Percentiles rank a stretch among this genome's conserved stretches.
These are phyloP conservation scores for Vicugna pacos DNA, from an alignment of 2,113 vertebrate genomes.

Conservation along the genomic window DNA sequence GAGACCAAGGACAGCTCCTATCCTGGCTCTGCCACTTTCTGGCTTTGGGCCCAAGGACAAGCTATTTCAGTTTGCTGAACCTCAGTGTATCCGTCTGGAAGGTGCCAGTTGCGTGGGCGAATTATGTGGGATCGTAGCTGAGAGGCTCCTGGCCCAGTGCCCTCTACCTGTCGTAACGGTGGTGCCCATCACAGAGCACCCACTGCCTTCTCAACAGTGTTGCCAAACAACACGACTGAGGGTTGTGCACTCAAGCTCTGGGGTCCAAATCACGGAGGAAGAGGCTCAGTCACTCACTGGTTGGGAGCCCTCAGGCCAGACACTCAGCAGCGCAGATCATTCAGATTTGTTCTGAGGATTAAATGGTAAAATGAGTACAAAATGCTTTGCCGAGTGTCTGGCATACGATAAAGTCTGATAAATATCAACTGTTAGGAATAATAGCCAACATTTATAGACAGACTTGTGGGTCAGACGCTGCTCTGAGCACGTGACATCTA, in stretches of 20 bases:
- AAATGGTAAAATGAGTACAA: background rate
- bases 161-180: rapidly evolving
- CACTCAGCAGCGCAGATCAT: rapidly evolving
- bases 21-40: background rate
- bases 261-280: rapidly evolving
- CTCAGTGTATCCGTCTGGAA: background rate
- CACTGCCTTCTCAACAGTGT: rapidly evolving
- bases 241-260: rapidly evolving
- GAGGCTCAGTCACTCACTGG: background rate
- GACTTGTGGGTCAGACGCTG: background rate
- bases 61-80: background rate
- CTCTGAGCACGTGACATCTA: background rate
- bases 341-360: background rate
- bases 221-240: rapidly evolving
- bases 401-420: background rate
- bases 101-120: rapidly evolving
- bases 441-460: background rate
- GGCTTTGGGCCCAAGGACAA: background rate
- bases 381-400: background rate
- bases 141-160: background rate
- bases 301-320: background rate
- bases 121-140: rapidly evolving
- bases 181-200: rapidly evolving
- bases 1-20: background rate
- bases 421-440: background rate